Base-by-base conservation (phyloP, 2,797 vertebrate species). In the Anolis apletophallus region DNA sequence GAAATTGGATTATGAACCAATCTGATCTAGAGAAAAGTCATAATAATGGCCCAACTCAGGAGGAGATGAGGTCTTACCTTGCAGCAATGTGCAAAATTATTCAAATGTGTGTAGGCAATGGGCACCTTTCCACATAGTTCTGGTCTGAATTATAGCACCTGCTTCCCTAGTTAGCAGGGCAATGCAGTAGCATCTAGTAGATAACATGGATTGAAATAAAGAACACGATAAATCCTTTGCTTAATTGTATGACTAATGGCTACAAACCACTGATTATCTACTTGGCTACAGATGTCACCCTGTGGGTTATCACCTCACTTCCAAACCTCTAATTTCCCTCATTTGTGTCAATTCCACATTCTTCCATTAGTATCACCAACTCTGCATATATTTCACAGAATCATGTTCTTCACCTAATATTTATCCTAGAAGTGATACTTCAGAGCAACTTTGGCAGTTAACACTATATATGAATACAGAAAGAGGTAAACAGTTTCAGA, bases 1-100 rank as follows among this genome's bases (percentile, higher is more conserved):
- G 59, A 75, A 81, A 75, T 55, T 81, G 7, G 79, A 67, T 81
- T 81, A 55, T 23, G 11, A 75, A 74, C 21, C n/a, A 73, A 80
- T 86, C n/a, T 68, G 54, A 59, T 34, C 85, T 71, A 73, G 40
- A 77, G 14, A 69, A 26, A 10, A 50, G 7, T 72, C 59, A 75
- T 57, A 83, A 72, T 26, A 69, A 1, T 21, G 14, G 29, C 13
- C 61, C 40, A 82, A 57, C 57, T 3, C 32, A 73, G 57, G 14
- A 69, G 26, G 21, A 71, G 19, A 10, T 12, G 14, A 77, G 26
- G 17, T n/a, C 16, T 36, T 36, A 23, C 46, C 57, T 74, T 54
- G 32, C 78, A 74, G 57, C 21, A 13, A 26, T 34, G 26, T 59
- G 26, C 16, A 72, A 57, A 72, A 23, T 80, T 85, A 34, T 72